Evolutionary conservation across 2,888 invertebrate species (phyloP).

Genomic region (Drepana falcataria): DNA sequence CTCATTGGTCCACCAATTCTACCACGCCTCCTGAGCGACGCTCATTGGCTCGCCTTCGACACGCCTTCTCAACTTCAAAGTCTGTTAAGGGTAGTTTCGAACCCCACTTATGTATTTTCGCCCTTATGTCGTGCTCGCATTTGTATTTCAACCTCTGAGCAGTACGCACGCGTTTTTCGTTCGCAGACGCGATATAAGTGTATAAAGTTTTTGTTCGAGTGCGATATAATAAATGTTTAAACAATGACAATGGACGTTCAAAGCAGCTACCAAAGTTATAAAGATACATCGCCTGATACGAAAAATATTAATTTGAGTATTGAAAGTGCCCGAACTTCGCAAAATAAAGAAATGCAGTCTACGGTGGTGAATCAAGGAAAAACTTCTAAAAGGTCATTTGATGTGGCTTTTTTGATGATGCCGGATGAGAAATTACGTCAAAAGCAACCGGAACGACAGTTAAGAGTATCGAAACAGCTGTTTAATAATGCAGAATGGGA

Average conservation of each 20-base stretch:
- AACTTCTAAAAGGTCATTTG: slow-evolving; percentile 88
- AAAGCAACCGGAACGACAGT: slow-evolving; percentile 78
- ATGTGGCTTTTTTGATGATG: slow-evolving; percentile 93
- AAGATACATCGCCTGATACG: slow-evolving; percentile 67
- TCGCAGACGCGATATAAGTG: slow-evolving; percentile 64
- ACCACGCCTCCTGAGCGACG: slow-evolving; percentile 57
- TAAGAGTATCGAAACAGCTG: slow-evolving; percentile 71
- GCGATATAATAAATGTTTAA: slow-evolving; percentile 59
- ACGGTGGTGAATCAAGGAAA: slow-evolving; percentile 53
- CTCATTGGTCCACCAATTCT: slow-evolving; percentile 55
- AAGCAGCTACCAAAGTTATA: slow-evolving; percentile 72
- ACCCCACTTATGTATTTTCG: slow-evolving; percentile 77
- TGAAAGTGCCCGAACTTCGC: slow-evolving; percentile 73
- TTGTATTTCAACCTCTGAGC: slow-evolving; percentile 59
- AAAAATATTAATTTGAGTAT: slow-evolving; percentile 66
- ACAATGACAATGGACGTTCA: slow-evolving; percentile 86
- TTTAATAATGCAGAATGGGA: slow-evolving; percentile 72
- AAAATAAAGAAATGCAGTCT: slow-evolving; percentile 61
- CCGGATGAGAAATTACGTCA: slow-evolving; percentile 89
- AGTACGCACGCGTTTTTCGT: slow-evolving; percentile 64
- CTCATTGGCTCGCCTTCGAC: slow-evolving; percentile 56
- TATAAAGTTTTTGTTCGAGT: slow-evolving; percentile 64
- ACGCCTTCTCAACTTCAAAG: slow-evolving; percentile 63
- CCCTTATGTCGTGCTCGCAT: slow-evolving; percentile 72
- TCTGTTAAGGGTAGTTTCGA: slow-evolving; percentile 68